phyloP scores from a whole-genome alignment of 2,888 invertebrate genomes.

The Megalurothrips usitatus region DNA sequence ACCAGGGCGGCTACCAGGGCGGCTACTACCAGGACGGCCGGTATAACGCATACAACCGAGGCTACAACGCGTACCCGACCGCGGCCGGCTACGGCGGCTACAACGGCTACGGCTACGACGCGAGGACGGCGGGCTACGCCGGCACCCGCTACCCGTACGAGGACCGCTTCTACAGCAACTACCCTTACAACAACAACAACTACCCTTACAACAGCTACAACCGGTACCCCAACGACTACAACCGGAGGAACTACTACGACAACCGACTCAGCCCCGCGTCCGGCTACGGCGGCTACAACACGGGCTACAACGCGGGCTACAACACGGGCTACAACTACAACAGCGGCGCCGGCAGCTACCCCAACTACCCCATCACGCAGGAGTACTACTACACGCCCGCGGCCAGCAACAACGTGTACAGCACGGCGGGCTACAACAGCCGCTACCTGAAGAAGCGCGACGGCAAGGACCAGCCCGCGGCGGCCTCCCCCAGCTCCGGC shows the following conservation, averaged over 20 bases:
- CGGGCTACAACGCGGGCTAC: neutral
- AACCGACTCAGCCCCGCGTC: neutral
- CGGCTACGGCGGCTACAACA: neutral
- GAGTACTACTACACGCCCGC: neutral
- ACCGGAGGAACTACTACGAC: constrained; percentile 1
- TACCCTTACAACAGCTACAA: neutral
- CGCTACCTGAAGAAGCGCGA: constrained; percentile 19
- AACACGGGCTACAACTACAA: constrained; percentile 15
- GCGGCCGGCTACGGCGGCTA: neutral
- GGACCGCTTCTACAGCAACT: constrained; percentile 18
- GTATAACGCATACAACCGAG: neutral
- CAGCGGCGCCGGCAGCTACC: constrained; percentile 11
- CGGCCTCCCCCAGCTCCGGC: neutral
- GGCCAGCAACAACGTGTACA: neutral
- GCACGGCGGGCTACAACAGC: neutral
- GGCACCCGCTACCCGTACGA: neutral
- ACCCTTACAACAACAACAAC: constrained; percentile 8
- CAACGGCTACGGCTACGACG: constrained; percentile 8
- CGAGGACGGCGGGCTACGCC: neutral
- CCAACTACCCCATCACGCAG: constrained; percentile 13
- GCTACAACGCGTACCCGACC: neutral
- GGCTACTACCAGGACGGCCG: neutral
- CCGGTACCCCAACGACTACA: neutral
- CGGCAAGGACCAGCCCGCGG: neutral
- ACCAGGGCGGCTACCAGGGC: neutral